Evolutionary conservation across 2,113 vertebrate species (phyloP).

Genomic region (Cheilinus undulatus): DNA sequence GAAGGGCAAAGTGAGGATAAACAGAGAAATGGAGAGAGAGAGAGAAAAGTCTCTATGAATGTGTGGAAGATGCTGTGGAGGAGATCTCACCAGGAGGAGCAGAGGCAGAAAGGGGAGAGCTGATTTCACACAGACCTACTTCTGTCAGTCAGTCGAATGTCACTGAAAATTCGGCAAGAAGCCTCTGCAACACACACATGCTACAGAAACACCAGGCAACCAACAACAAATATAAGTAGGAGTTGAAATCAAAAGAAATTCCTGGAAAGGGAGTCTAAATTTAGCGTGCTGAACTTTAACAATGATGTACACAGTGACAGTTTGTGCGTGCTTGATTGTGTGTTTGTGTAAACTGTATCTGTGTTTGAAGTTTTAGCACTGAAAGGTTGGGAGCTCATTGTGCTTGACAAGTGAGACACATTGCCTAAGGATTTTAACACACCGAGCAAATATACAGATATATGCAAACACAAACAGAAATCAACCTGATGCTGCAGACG

Average conservation of each 20-base stretch:
- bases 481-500: slow-evolving; percentile 24
- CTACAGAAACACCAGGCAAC: slow-evolving; percentile 15
- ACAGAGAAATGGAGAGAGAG: not conserved
- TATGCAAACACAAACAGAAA: slow-evolving; percentile 2
- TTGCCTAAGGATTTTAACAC: slow-evolving; percentile 28
- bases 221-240: slow-evolving; percentile 24
- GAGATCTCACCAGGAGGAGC: slow-evolving; percentile 39
- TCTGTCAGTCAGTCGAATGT: slow-evolving; percentile 60
- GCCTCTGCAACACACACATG: not conserved
- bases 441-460: slow-evolving; percentile 1
- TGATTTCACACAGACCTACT: slow-evolving; percentile 60
- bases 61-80: slow-evolving; percentile 29
- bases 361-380: slow-evolving; percentile 8
- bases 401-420: slow-evolving; percentile 24
- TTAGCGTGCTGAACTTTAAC: slow-evolving; percentile 22
- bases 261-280: slow-evolving; percentile 20
- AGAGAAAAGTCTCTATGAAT: no score
- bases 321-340: not conserved
- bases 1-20: not conserved
- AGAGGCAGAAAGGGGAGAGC: slow-evolving; percentile 31
- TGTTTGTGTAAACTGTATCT: not conserved
- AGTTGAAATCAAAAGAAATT: slow-evolving; percentile 34
- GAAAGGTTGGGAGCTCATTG: slow-evolving; percentile 14
- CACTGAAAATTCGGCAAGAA: slow-evolving; percentile 11
- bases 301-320: slow-evolving; percentile 2